Evolutionary conservation across 2,797 vertebrate species (phyloP).

Genomic region (Pogoniulus pusillus): DNA sequence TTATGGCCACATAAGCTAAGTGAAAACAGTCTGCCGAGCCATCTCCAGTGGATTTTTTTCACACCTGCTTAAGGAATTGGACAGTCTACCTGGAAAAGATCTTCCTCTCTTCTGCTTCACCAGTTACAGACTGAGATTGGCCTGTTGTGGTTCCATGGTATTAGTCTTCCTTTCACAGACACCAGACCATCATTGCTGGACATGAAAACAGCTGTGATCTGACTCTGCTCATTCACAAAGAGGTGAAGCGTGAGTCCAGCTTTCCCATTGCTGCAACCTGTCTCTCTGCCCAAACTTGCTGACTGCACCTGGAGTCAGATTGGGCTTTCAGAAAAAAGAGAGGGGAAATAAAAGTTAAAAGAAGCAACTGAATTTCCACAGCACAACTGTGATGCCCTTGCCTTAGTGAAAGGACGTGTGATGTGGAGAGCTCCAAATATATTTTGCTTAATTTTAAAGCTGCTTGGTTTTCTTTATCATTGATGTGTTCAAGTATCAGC

Average conservation of each 20-base stretch:
- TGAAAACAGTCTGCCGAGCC: not conserved
- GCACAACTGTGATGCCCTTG: not conserved
- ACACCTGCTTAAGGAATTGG: not conserved
- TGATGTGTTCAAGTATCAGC: not conserved
- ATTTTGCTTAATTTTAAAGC: conserved; percentile 19
- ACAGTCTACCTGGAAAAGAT: not conserved
- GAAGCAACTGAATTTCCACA: not conserved
- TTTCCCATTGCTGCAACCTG: not conserved
- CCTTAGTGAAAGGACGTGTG: not conserved
- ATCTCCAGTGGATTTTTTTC: not conserved
- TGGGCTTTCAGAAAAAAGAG: not conserved
- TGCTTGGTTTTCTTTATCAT: not conserved
- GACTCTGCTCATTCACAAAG: not conserved
- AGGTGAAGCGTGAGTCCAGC: not conserved
- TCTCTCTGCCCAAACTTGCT: not conserved
- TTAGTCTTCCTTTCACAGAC: not conserved
- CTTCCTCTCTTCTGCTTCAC: not conserved
- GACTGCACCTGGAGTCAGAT: not conserved
- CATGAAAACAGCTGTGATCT: not conserved
- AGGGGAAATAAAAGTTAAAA: not conserved
- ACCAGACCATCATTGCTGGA: not conserved
- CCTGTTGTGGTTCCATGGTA: not conserved
- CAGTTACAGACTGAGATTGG: not conserved
- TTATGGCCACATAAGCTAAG: not conserved
- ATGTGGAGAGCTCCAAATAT: not conserved